A percentile compares a stretch with the other conserved stretches of the same genome.
These are phyloP conservation scores for Philereme vetulata DNA, from an alignment of 2,888 invertebrate species.

Conservation along the genomic window DNA sequence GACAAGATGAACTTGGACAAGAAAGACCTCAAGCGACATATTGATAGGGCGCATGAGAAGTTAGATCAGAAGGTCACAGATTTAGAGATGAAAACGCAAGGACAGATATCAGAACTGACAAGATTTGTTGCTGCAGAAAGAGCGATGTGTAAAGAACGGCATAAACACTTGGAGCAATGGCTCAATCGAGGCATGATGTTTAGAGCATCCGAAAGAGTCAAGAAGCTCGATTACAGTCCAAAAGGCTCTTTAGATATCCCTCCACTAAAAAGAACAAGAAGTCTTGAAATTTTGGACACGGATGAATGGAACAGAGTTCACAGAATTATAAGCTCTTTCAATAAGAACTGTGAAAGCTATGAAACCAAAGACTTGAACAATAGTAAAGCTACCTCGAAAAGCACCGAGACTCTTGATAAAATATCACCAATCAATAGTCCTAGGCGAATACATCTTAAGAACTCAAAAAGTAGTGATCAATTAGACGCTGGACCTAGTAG, in stretches of 20 bases:
- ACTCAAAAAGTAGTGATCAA: conserved; percentile 73
- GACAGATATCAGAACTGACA: conserved; percentile 88
- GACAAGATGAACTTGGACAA: conserved; percentile 92
- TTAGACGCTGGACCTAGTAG: conserved; percentile 69
- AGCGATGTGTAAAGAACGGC: conserved; percentile 85
- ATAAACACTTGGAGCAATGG: conserved; percentile 88
- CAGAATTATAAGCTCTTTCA: conserved; percentile 66
- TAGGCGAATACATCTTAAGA: conserved; percentile 64
- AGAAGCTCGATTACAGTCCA: conserved; percentile 74
- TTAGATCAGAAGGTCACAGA: conserved; percentile 92
- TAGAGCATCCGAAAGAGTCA: conserved; percentile 81
- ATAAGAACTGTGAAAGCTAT: conserved; percentile 65
- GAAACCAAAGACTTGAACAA: conserved; percentile 74
- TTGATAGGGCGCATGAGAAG: conserved; percentile 91
- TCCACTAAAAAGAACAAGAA: conserved; percentile 87
- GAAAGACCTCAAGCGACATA: conserved; percentile 89
- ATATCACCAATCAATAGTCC: conserved; percentile 59
- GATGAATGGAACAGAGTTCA: conserved; percentile 71
- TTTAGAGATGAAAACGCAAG: conserved; percentile 88
- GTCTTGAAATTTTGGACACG: conserved; percentile 85
- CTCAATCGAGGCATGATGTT: conserved; percentile 86
- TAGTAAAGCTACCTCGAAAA: conserved; percentile 75
- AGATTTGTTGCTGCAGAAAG: conserved; percentile 86
- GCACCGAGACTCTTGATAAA: conserved; percentile 77
- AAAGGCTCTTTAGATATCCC: conserved; percentile 82